Percentiles rank a stretch among this genome's conserved stretches.
Conservation (phyloP, 2,797 vertebrate species). For the Chanos chanos region DNA sequence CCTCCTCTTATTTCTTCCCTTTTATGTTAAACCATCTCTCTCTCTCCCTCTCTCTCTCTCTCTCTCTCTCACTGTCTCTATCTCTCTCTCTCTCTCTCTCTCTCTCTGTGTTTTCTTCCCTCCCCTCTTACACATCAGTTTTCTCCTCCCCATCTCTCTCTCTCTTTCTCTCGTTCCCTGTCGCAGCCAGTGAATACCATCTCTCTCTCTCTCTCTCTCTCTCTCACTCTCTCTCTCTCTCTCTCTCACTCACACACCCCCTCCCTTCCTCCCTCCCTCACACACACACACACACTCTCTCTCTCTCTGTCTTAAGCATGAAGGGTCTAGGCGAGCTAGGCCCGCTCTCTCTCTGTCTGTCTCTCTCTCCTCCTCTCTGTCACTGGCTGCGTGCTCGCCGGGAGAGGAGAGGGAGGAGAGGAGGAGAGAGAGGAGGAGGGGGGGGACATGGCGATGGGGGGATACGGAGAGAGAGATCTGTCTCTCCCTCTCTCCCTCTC, state of each 20-base stretch:
- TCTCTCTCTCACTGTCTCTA: slow-evolving; percentile 38
- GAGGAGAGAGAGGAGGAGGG: slow-evolving; percentile 40
- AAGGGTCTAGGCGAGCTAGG: slow-evolving; percentile 46
- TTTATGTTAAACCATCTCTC: slow-evolving; percentile 27
- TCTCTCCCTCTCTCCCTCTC: slow-evolving; percentile 82
- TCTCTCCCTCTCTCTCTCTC: slow-evolving; percentile 34
- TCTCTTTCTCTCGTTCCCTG: slow-evolving; percentile 28
- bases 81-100: slow-evolving; percentile 11
- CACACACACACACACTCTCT: slow-evolving; percentile 39
- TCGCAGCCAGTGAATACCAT: slow-evolving; percentile 18
- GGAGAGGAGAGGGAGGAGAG: slow-evolving; percentile 48
- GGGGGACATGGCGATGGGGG: slow-evolving; percentile 75
- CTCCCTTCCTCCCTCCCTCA: slow-evolving; percentile 44
- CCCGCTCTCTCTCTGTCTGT: slow-evolving; percentile 50
- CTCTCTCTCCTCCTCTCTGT: slow-evolving; percentile 50
- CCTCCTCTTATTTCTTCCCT: slow-evolving; percentile 35
- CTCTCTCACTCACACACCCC: slow-evolving; percentile 40
- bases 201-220: slow-evolving; percentile 26
- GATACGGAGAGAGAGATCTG: slow-evolving; percentile 76
- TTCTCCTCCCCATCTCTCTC: slow-evolving; percentile 17
- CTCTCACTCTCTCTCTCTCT: slow-evolving; percentile 46
- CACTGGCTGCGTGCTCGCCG: slow-evolving; percentile 61
- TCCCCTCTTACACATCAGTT: background rate
- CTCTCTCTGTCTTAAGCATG: slow-evolving; percentile 55
- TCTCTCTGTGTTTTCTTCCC: slow-evolving; percentile 29